These are phyloP conservation scores for Neodontobutis hainanensis DNA, from an alignment of 2,113 vertebrate genomes.

Conservation along the genomic window DNA sequence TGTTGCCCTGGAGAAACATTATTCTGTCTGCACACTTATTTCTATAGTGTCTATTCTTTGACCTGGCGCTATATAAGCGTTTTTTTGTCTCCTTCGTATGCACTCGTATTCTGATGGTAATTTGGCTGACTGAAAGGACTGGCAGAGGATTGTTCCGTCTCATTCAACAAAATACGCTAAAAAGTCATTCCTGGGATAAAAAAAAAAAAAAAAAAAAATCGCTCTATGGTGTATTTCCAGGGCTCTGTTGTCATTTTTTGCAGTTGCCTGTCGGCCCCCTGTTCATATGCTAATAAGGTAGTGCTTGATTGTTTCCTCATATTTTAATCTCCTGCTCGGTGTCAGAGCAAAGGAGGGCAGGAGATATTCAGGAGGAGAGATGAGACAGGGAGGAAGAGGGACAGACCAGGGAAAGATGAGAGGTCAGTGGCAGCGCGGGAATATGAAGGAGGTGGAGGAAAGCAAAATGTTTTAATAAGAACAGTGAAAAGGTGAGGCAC, in stretches of 20 bases:
- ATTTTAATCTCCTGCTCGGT: slow-evolving; percentile 77
- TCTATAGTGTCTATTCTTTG: slow-evolving; percentile 72
- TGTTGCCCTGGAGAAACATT: slow-evolving; percentile 63
- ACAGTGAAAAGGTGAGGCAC: slow-evolving; percentile 22
- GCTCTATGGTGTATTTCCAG: slow-evolving; percentile 69
- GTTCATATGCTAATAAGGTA: slow-evolving; percentile 81
- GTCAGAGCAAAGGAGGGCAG: slow-evolving; percentile 33
- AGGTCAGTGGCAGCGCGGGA: slow-evolving; percentile 26
- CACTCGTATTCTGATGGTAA: slow-evolving; percentile 80
- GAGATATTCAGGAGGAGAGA: slow-evolving; percentile 39
- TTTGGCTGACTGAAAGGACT: slow-evolving; percentile 73
- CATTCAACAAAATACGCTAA: slow-evolving; percentile 77
- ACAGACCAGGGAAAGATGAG: slow-evolving; percentile 34
- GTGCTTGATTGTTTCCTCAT: slow-evolving; percentile 81
- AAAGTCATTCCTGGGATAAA: slow-evolving; percentile 80
- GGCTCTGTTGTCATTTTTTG: slow-evolving; percentile 62
- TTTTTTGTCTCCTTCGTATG: slow-evolving; percentile 49
- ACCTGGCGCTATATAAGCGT: slow-evolving; percentile 72
- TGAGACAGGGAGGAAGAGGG: slow-evolving; percentile 45
- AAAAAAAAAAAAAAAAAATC: slow-evolving; percentile 62
- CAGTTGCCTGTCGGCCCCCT: slow-evolving; percentile 58
- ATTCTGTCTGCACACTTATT: slow-evolving; percentile 71
- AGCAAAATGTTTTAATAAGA: slow-evolving; percentile 42
- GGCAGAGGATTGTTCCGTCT: slow-evolving; percentile 70
- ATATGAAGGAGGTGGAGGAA: slow-evolving; percentile 33